Conservation (phyloP, 2,888 invertebrate genomes). For the Heliconius aoede region DNA sequence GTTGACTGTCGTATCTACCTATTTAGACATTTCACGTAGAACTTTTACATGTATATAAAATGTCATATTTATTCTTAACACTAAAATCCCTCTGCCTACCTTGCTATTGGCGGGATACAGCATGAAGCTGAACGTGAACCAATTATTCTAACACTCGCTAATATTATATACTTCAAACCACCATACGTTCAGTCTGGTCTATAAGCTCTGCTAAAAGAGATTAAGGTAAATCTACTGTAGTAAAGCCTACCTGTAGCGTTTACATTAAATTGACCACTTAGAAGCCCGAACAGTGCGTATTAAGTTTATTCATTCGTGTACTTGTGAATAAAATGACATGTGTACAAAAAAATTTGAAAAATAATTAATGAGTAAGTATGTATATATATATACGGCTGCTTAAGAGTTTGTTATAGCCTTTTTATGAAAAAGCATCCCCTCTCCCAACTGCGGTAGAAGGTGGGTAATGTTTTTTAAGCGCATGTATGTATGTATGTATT, state of each 20-base stretch:
- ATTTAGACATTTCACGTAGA: no score
- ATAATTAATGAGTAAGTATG: no score
- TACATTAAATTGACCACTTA: constrained; percentile 15
- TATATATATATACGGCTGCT: no score
- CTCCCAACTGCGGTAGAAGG: no score
- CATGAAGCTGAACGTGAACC: neutral
- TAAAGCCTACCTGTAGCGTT: constrained; percentile 12
- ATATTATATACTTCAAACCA: neutral
- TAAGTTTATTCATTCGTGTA: neutral
- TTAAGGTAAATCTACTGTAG: constrained; percentile 13
- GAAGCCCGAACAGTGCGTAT: neutral
- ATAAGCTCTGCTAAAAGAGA: neutral
- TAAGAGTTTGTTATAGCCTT: no score
- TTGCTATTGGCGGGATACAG: neutral
- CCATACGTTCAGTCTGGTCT: neutral
- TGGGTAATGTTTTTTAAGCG: no score
- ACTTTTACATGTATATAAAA: no score
- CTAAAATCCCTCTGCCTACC: neutral
- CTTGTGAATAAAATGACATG: neutral
- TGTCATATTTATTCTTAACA: no score
- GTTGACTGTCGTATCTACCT: no score
- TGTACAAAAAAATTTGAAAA: neutral
- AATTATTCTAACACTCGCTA: neutral
- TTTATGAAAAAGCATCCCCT: no score
- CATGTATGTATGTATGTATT: no score